Conservation (phyloP, 2,888 invertebrate genomes). For the Thecophora atra region DNA sequence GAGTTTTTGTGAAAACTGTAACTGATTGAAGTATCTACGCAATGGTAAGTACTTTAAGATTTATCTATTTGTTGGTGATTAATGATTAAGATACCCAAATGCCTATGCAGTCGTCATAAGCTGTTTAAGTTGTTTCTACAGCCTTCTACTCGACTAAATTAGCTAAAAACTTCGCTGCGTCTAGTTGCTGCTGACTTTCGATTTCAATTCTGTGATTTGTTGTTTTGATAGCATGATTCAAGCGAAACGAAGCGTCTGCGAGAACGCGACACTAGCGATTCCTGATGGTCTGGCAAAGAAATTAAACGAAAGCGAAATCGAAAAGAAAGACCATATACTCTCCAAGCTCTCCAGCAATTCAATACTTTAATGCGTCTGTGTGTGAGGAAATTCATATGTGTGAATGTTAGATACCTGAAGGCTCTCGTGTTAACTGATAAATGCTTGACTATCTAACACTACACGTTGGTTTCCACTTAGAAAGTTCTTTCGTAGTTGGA, state of each 20-base stretch:
- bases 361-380: background rate
- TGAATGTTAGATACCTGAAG: background rate
- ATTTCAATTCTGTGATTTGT: background rate
- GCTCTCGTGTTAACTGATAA: no score
- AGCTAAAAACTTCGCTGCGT: background rate
- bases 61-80: background rate
- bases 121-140: background rate
- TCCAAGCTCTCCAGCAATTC: background rate
- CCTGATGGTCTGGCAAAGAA: slow-evolving; percentile 10
- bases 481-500: background rate
- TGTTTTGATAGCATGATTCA: slow-evolving; percentile 19
- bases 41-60: no score
- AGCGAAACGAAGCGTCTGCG: slow-evolving; percentile 15
- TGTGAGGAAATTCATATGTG: background rate
- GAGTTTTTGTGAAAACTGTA: no score
- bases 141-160: no score
- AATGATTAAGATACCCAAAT: background rate
- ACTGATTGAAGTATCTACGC: no score
- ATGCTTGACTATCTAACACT: no score
- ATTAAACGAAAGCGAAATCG: slow-evolving; percentile 14
- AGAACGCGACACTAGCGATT: background rate
- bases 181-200: background rate
- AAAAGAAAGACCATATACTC: background rate
- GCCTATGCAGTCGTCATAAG: slow-evolving; percentile 4
- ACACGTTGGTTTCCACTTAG: no score